Evolutionary conservation across 2,797 vertebrate species (phyloP), one percentile per base, ranked within the genome.

Genomic region (Macropodus opercularis): DNA sequence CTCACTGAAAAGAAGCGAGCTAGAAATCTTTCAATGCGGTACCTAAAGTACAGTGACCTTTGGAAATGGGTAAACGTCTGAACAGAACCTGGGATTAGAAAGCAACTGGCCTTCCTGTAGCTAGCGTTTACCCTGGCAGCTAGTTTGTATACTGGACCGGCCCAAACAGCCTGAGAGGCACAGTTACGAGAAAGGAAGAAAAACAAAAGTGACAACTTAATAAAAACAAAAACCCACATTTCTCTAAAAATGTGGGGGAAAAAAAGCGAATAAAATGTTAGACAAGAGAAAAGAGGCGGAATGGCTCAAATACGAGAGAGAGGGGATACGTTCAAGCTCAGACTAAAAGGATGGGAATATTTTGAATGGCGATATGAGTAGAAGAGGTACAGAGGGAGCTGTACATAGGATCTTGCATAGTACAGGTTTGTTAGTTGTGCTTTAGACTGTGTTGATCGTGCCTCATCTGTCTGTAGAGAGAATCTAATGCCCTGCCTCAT

Each of bases 381-480:
- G 43, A 42, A 47, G 74, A 72, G 69, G 63, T 67, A 69, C 41
- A 47, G 55, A 65, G 62, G 62, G 62, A 71, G 76, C 71, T 76
- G 73, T 72, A 86, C 76, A 65, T 14, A 3, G 72, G 75, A 81
- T 81, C 76, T 94, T 94, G 93, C 93, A 94, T 93, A 94, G 92
- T 89, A 90, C 89, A 86, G 87, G 76, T 86, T 83, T 84, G 69
- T 85, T 67, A 63, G 69, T 92, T 93, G 92, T 94, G 92, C 93
- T 94, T 93, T 88, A 83, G 70, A 83, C 62, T 60, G 72, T 68
- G 78, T 83, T 63, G 72, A 78, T 75, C 72, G 61, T 27, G 74
- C 79, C 70, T 70, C 68, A 52, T 82, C 65, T 57, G 72, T 82
- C 59, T 73, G 41, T 78, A 72, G 77, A 69, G 79, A 85, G 48